Percentiles rank a stretch among this genome's conserved stretches.
Evolutionary conservation across 2,888 invertebrate species (phyloP).

Genomic region (Homarus gammarus): DNA sequence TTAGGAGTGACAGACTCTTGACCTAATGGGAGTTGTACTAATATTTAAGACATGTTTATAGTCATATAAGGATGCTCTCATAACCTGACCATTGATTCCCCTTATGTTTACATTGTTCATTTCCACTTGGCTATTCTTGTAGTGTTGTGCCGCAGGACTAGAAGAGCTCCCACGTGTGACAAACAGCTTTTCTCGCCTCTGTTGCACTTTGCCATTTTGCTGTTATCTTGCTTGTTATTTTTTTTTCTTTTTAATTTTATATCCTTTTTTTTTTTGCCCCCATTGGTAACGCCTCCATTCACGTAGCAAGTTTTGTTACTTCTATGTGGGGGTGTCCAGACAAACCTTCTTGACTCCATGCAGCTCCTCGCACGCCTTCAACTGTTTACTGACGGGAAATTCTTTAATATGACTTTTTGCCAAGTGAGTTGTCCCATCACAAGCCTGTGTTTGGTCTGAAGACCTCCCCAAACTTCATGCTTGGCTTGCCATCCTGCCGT

Average conservation of each 20-base stretch:
- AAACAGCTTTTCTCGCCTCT: background rate
- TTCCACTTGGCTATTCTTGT: background rate
- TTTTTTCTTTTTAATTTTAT: background rate
- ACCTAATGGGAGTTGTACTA: too few species aligned
- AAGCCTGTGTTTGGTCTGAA: background rate
- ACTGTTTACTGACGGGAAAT: background rate
- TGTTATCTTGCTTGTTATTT: background rate
- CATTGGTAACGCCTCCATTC: background rate
- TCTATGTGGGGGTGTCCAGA: background rate
- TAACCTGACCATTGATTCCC: background rate
- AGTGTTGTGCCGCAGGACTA: constrained; percentile 4
- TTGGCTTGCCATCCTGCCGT: background rate
- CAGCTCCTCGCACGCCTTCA: background rate
- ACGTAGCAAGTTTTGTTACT: background rate
- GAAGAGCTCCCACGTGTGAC: background rate
- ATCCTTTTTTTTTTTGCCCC: background rate
- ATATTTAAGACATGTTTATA: too few species aligned
- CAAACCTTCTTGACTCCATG: background rate
- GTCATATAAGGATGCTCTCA: too few species aligned
- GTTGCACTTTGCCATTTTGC: background rate
- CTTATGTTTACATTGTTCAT: background rate
- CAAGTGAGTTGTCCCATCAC: background rate
- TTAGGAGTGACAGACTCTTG: too few species aligned
- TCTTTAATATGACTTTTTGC: background rate
- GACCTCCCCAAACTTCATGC: background rate